Conservation (phyloP, 35 echinoderm and acorn worm species). For the Strongylocentrotus purpuratus region DNA sequence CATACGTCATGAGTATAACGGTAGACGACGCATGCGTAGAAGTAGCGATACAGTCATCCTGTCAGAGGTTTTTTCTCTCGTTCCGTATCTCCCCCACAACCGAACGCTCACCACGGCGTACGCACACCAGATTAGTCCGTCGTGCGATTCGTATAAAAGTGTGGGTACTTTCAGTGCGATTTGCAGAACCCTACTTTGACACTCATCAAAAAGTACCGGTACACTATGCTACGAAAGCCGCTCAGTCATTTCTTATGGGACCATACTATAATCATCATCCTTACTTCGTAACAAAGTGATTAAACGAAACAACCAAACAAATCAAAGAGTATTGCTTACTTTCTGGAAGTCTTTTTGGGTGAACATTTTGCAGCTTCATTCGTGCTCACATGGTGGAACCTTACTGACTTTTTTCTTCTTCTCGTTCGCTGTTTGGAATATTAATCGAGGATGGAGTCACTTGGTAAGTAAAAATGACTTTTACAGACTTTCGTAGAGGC, state of each 20-base stretch:
- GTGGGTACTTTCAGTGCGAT: not conserved
- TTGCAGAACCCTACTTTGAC: not conserved
- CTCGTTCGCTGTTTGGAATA: not conserved
- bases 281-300: not conserved
- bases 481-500: not conserved
- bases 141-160: not conserved
- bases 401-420: not conserved
- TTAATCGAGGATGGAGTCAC: conserved; percentile 25
- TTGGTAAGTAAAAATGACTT: conserved; percentile 16
- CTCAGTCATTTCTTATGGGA: not conserved
- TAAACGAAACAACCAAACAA: not conserved
- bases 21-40: not conserved
- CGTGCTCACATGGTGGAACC: not conserved
- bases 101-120: not conserved
- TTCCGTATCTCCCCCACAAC: not conserved
- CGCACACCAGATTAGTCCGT: too few relatives aligned
- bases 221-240: not conserved
- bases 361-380: not conserved
- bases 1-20: not conserved
- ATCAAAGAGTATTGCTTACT: not conserved
- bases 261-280: not conserved
- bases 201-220: not conserved
- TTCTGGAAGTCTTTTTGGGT: not conserved
- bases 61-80: not conserved
- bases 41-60: not conserved